Percentiles rank a stretch among this genome's conserved stretches.
phyloP scores from a whole-genome alignment of 2,113 vertebrate genomes.

The Tapirus terrestris region DNA sequence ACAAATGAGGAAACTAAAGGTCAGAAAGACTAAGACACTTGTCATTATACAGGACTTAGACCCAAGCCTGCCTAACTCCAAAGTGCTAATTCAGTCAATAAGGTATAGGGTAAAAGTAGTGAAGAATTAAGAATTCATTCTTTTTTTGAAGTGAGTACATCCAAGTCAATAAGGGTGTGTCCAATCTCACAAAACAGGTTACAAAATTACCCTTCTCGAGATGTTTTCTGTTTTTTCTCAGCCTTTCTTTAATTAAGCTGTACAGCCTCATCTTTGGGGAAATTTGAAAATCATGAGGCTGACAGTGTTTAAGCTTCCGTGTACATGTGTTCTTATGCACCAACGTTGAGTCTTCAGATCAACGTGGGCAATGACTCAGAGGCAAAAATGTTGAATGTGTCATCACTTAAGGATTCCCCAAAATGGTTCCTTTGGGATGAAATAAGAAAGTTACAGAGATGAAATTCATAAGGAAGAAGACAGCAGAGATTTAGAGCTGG shows the following conservation, averaged over 20 bases:
- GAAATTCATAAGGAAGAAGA: background rate
- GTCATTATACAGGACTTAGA: background rate
- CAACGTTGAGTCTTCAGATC: background rate
- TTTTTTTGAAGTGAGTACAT: background rate
- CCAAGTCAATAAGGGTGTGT: background rate
- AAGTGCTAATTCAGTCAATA: background rate
- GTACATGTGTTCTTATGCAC: background rate
- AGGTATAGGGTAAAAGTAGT: background rate
- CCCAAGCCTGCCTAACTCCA: background rate
- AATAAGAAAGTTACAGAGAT: background rate
- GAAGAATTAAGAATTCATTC: background rate
- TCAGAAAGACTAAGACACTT: background rate
- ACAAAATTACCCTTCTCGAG: background rate
- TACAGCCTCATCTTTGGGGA: background rate
- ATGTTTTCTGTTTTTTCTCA: background rate
- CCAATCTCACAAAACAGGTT: background rate
- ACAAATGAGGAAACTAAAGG: background rate
- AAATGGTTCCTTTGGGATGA: background rate
- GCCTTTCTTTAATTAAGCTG: slow-evolving; percentile 18
- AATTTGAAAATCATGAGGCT: background rate
- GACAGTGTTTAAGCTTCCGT: background rate
- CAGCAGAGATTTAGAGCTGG: background rate
- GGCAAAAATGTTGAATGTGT: background rate
- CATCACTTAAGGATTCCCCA: background rate
- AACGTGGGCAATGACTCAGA: background rate